phyloP scores from a whole-genome alignment of 2,797 vertebrate species.

The Pyrocephalus nanus region DNA sequence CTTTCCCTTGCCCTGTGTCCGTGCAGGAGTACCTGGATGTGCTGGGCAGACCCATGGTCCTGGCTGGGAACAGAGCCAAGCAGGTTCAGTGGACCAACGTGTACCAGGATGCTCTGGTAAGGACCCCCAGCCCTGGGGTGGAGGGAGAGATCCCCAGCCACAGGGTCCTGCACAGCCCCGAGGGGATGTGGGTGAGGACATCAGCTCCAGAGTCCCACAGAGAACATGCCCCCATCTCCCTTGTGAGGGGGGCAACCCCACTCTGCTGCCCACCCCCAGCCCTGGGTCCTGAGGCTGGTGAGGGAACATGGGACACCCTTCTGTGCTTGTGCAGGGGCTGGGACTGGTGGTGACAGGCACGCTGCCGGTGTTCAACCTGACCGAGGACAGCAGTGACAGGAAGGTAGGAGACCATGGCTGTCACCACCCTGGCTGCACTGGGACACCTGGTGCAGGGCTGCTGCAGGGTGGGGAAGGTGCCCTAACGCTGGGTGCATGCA shows the following conservation, averaged over 20 bases:
- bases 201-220: rapidly evolving
- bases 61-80: constrained; percentile 91
- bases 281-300: background rate
- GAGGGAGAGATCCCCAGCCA: background rate
- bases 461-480: background rate
- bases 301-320: background rate
- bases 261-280: background rate
- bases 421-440: background rate
- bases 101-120: constrained; percentile 97
- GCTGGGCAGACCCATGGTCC: constrained; percentile 94
- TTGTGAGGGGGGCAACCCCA: background rate
- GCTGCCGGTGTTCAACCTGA: constrained; percentile 96
- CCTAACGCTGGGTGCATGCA: rapidly evolving
- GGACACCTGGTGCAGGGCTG: rapidly evolving
- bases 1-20: background rate
- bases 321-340: constrained; percentile 82
- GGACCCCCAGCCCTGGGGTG: background rate
- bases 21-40: constrained; percentile 96
- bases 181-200: background rate
- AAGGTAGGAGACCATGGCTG: constrained; percentile 71
- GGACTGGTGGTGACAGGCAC: constrained; percentile 96
- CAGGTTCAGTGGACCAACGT: constrained; percentile 99
- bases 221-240: background rate
- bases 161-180: background rate
- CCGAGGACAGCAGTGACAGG: constrained; percentile 81